Base-by-base conservation (phyloP, 2,113 vertebrate genomes). In the Pomatostomus ruficeps region DNA sequence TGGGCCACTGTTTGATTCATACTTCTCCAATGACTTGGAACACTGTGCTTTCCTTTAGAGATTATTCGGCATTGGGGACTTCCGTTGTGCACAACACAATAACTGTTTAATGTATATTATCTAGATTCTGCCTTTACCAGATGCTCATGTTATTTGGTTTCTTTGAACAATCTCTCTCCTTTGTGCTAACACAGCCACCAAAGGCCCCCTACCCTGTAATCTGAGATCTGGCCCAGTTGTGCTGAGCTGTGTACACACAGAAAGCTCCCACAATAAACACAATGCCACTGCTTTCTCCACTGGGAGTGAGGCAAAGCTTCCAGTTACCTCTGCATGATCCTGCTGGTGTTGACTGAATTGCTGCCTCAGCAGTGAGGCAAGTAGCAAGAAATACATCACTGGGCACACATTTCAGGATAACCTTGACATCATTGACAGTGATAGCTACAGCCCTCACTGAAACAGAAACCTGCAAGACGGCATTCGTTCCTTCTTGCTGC, bases 371-470 rank as follows among this genome's bases (percentile, higher is more conserved):
- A 75, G 85, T 96, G 95, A 97, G 95, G 88, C 85, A 92, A 90
- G 72, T 31, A 85, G 74, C 93, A 93, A 97, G 91, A 98, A 97
- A 97, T 94, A 96, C 55, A 93, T 72, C 71, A 79, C 12, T 29
- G 42, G 73, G 67, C 67, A 81, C 75, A 84, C 77, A 46, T 96
- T 96, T 97, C 85, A 94, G 55, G 82, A 76, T 95, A 97, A 96
- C 88, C 90, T 81, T 85, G 75, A 97, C 95, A 91, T 96, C 94
- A 94, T 1, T 9, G 62, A 90, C 88, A 97, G 91, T 4, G 88
- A 97, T 90, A 93, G 75, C 55, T 94, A 36, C 83, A 90, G 75
- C 85, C 54, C 74, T 91, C 7, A 12, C 78, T 95, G 96, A 92
- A 88, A 95, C 83, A 91, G 77, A 93, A 93, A 78, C 93, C 96